Conservation (phyloP, 1,140 invertebrate species). For the Drosophila chauvacae region DNA sequence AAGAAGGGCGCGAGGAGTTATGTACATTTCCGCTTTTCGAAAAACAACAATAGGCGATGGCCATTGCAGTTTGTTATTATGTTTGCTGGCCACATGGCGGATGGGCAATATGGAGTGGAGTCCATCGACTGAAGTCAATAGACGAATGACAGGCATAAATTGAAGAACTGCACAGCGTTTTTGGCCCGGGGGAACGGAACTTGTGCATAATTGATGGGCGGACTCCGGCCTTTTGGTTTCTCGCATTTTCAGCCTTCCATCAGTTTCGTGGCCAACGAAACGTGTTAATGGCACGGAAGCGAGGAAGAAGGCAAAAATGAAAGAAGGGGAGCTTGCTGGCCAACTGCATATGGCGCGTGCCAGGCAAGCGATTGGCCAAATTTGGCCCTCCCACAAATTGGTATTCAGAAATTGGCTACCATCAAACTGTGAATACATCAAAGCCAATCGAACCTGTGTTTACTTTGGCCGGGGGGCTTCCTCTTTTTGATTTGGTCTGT, state of each 20-base stretch:
- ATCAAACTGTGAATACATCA: slow-evolving; percentile 57
- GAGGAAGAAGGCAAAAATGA: slow-evolving; percentile 18
- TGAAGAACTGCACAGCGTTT: slow-evolving; percentile 61
- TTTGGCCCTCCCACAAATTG: slow-evolving; percentile 60
- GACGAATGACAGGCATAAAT: slow-evolving; percentile 67
- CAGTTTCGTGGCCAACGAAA: slow-evolving; percentile 35
- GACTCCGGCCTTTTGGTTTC: slow-evolving; percentile 21
- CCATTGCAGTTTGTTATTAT: slow-evolving; percentile 60
- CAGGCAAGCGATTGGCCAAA: slow-evolving; percentile 69
- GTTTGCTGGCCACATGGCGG: slow-evolving; percentile 66
- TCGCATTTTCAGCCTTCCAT: slow-evolving; percentile 8
- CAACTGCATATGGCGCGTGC: slow-evolving; percentile 77
- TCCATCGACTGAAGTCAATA: slow-evolving; percentile 46
- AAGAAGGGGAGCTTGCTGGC: slow-evolving; percentile 32
- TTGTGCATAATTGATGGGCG: slow-evolving; percentile 74
- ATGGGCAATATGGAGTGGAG: slow-evolving; percentile 56
- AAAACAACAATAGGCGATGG: slow-evolving; percentile 52
- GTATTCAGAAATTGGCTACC: slow-evolving; percentile 64
- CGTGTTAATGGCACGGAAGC: slow-evolving; percentile 80
- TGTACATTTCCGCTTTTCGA: slow-evolving; percentile 63
- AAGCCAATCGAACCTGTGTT: slow-evolving; percentile 48
- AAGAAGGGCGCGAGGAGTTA: slow-evolving; percentile 28
- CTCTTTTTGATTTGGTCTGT: slow-evolving; percentile 13
- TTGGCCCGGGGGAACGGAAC: slow-evolving; percentile 56
- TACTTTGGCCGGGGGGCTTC: slow-evolving; percentile 39